A percentile compares a stretch with the other conserved stretches of the same genome.
These are phyloP conservation scores for Chelonus formosanus DNA, from an alignment of 2,888 invertebrate genomes.

Conservation along the genomic window DNA sequence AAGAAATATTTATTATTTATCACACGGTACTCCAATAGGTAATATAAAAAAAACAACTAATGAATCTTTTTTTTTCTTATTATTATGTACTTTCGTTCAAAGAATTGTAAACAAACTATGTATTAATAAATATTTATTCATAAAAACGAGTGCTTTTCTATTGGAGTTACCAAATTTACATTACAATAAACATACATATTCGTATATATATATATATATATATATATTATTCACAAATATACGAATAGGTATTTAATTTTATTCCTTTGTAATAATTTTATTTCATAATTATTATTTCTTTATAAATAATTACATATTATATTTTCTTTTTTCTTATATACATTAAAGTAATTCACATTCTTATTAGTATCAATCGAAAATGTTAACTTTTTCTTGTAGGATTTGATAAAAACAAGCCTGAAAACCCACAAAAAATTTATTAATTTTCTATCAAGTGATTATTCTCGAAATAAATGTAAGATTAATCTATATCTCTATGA, in stretches of 20 bases:
- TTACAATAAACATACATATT: too few relatives aligned
- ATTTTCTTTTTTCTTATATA: too few relatives aligned
- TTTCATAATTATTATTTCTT: slow-evolving; percentile 31
- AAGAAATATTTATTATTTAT: too few relatives aligned
- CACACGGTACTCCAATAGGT: not conserved
- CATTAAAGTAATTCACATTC: not conserved
- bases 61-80: not conserved
- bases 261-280: slow-evolving; percentile 23
- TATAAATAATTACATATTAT: slow-evolving; percentile 13
- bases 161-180: too few relatives aligned
- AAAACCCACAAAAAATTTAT: slow-evolving; percentile 52
- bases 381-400: slow-evolving; percentile 70
- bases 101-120: slow-evolving; percentile 54
- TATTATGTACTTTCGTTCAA: not conserved
- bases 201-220: not conserved
- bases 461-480: too few relatives aligned
- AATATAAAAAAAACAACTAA: not conserved
- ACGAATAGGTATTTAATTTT: not conserved
- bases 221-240: too few relatives aligned
- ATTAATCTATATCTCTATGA: slow-evolving; percentile 3
- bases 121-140: slow-evolving; percentile 59
- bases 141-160: slow-evolving; percentile 37
- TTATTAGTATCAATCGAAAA: slow-evolving; percentile 49
- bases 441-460: too few relatives aligned
- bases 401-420: slow-evolving; percentile 83